These are phyloP conservation scores for Halcyon malimbica DNA, from an alignment of 2,113 vertebrate species.

Conservation along the genomic window DNA sequence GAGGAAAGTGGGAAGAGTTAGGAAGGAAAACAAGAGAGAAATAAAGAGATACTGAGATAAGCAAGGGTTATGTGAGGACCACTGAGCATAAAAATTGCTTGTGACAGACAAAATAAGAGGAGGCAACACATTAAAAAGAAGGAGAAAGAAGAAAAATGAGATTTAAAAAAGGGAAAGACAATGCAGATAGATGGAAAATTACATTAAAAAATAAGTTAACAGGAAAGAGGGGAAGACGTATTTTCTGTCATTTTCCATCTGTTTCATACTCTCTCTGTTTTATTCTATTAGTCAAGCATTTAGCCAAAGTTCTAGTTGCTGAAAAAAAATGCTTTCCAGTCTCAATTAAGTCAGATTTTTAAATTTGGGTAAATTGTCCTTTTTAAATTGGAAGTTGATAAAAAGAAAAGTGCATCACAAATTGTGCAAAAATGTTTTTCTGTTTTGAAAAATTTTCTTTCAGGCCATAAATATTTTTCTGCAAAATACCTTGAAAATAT, in stretches of 20 bases:
- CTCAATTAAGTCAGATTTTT: not conserved
- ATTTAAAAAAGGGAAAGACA: not conserved
- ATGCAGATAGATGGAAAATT: not conserved
- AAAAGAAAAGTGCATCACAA: not conserved
- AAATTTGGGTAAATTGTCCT: not conserved
- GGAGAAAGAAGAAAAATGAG: not conserved
- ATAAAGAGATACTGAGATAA: not conserved
- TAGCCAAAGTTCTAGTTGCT: not conserved
- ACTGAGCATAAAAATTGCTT: not conserved
- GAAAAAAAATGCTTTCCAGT: not conserved
- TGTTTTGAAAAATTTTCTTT: not conserved
- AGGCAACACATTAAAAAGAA: not conserved
- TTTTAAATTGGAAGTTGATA: not conserved
- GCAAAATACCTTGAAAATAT: not conserved
- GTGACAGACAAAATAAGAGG: not conserved
- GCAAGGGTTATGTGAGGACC: not conserved
- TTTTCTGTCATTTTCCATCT: not conserved
- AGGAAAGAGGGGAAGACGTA: not conserved
- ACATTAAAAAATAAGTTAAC: not conserved
- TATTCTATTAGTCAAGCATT: not conserved
- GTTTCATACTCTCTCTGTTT: not conserved
- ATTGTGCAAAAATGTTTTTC: fast-evolving
- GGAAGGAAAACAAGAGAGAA: not conserved
- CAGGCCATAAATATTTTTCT: not conserved
- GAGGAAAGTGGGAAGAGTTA: not conserved